Conservation (phyloP, 2,113 vertebrate genomes). For the Excalfactoria chinensis region DNA sequence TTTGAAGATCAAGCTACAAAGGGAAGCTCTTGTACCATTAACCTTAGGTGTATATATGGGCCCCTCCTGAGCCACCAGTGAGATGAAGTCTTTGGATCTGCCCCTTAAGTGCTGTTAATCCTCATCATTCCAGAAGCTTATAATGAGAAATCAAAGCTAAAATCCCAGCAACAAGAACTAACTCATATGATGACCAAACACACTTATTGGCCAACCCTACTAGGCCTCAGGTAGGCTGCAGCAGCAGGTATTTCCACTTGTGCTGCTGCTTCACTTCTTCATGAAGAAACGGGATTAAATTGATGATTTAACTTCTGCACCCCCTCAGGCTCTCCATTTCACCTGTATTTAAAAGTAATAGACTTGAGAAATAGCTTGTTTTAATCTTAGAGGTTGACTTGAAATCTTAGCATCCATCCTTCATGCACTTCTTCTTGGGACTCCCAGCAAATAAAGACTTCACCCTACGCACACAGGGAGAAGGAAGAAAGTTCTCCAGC, state of each 20-base stretch:
- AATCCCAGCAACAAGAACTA: conserved; percentile 30
- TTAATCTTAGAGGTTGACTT: background rate
- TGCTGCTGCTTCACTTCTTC: background rate
- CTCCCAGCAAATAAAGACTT: background rate
- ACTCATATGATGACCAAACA: background rate
- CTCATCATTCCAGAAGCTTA: conserved; percentile 10
- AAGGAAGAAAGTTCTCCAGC: background rate
- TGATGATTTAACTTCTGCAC: background rate
- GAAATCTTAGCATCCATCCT: background rate
- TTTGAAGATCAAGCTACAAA: conserved; percentile 28
- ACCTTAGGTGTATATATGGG: background rate
- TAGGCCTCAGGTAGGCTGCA: background rate
- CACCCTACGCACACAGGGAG: background rate
- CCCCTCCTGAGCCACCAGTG: background rate
- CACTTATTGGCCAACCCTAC: fast-evolving
- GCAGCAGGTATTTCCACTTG: background rate
- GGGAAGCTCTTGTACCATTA: background rate
- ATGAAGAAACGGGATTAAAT: background rate
- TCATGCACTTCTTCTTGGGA: background rate
- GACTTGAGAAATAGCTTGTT: background rate
- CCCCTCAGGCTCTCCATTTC: background rate
- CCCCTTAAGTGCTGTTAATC: conserved; percentile 7
- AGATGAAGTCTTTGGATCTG: conserved; percentile 15
- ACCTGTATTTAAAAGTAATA: conserved; percentile 3
- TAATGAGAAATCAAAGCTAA: conserved; percentile 36